Base-by-base conservation (phyloP, 2,888 invertebrate species). In the Polietes domitor region DNA sequence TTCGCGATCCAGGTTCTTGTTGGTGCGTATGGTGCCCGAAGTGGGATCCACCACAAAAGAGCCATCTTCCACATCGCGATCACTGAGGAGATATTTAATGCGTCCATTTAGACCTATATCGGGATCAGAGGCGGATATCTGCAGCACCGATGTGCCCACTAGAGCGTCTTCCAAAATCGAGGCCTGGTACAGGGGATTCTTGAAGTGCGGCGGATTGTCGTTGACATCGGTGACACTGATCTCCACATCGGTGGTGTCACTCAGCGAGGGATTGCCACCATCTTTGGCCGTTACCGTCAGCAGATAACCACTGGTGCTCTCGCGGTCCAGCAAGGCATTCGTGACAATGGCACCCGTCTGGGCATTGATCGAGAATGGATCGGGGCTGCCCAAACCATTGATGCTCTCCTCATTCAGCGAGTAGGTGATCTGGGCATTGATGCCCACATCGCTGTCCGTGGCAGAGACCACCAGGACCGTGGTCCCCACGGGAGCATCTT, bases 201-300 rank as follows among this genome's bases (percentile, higher is more conserved):
- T 96, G 92, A 99, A 99, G 0, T 94, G 93, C 0, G 99, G 99
- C 5, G 96, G 95, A 90, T 98, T 98, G 90, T 99, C 99, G 90
- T 99, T 99, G 0, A 98, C 97, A 91, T 99, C 99, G 0, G 96
- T 96, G 0, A 99, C 96, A 0, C 97, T 96, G 87, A 99, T 97
- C 91, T 99, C 98, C 0, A 99, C 96, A 89, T 98, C 98, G 0
- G 99, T 98, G 0, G 98, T 98, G 89, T 99, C 98, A 0, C 97
- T 96, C 17, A 98, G 93, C 0, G 98, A 95, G 0, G 98, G 98
- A 50, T 95, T 94, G 0, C 99, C 99, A 1, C 98, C 97, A 91
- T 99, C 99, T 85, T 95, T 95, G 0, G 98, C 99, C 0, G 97
- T 98, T 1, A 99, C 98, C 0, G 97, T 97, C 47, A 99, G 92